Evolutionary conservation across 1,140 invertebrate genomes (phyloP).

Genomic region (Cherax destructor): DNA sequence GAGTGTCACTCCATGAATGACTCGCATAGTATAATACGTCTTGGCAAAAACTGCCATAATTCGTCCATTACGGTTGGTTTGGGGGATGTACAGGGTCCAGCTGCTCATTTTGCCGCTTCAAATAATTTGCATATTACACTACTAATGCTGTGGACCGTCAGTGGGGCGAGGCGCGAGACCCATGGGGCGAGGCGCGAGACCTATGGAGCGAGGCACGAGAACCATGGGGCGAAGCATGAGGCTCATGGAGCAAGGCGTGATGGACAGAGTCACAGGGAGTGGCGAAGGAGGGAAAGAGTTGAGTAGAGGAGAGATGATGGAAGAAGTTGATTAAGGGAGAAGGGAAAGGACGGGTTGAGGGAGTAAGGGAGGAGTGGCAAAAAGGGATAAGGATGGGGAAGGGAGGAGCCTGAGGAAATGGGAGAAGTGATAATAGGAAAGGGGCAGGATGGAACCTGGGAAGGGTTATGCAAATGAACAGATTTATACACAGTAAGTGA

Average conservation of each 20-base stretch:
- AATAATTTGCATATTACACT: slow-evolving; percentile 34
- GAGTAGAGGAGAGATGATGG: too few species aligned
- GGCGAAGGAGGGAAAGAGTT: too few species aligned
- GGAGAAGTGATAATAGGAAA: neutral
- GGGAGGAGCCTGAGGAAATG: neutral
- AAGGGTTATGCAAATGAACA: too few species aligned
- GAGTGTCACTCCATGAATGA: neutral
- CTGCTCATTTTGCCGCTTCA: slow-evolving; percentile 16
- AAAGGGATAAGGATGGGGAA: neutral
- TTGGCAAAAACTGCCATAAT: slow-evolving; percentile 18
- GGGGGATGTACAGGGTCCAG: slow-evolving; percentile 25
- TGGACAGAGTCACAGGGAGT: too few species aligned
- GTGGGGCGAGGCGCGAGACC: neutral
- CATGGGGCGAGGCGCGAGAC: too few species aligned
- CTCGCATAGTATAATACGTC: neutral
- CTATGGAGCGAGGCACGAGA: too few species aligned
- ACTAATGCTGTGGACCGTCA: neutral
- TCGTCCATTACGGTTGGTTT: slow-evolving; percentile 37
- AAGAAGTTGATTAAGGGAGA: too few species aligned
- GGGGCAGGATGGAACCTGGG: neutral
- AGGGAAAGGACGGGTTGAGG: neutral
- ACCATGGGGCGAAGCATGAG: too few species aligned
- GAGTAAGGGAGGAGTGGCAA: neutral
- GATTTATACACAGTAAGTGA: too few species aligned
- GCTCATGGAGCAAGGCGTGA: too few species aligned